phyloP scores from a whole-genome alignment of 2,113 vertebrate species.

The Helogale parvula region DNA sequence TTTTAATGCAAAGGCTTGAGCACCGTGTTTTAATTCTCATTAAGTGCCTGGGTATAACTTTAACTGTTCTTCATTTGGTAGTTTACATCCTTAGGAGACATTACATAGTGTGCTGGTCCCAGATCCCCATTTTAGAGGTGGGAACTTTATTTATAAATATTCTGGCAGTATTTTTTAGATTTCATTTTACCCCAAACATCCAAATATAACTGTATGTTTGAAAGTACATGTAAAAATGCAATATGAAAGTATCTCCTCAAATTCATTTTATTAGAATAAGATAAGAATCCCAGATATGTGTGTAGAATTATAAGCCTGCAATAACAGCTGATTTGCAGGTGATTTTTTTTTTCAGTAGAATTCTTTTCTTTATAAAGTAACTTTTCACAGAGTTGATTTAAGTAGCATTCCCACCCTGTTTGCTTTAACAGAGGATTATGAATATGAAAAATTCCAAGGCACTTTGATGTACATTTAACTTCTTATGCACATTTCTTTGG shows the following conservation, averaged over 20 bases:
- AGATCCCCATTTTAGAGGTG: not conserved
- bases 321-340: not conserved
- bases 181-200: conserved; percentile 36
- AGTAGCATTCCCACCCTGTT: conserved; percentile 56
- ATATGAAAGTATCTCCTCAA: not conserved
- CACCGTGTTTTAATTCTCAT: conserved; percentile 8
- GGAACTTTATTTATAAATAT: conserved; percentile 27
- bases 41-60: not conserved
- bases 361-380: conserved; percentile 54
- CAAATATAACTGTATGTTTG: not conserved
- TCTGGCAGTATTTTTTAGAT: conserved; percentile 24
- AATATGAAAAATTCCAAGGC: conserved; percentile 60
- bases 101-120: not conserved
- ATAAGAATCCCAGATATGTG: not conserved
- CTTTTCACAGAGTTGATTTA: conserved; percentile 65
- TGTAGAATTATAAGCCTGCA: not conserved
- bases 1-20: not conserved
- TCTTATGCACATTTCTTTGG: conserved; percentile 57
- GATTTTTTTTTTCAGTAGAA: conserved; percentile 35
- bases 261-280: conserved; percentile 13
- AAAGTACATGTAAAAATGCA: not conserved
- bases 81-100: not conserved
- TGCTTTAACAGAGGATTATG: conserved; percentile 56
- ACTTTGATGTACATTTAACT: conserved; percentile 48
- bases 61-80: not conserved